Base-by-base conservation (phyloP, 1,140 invertebrate species). In the Pseudomyrmex gracilis region DNA sequence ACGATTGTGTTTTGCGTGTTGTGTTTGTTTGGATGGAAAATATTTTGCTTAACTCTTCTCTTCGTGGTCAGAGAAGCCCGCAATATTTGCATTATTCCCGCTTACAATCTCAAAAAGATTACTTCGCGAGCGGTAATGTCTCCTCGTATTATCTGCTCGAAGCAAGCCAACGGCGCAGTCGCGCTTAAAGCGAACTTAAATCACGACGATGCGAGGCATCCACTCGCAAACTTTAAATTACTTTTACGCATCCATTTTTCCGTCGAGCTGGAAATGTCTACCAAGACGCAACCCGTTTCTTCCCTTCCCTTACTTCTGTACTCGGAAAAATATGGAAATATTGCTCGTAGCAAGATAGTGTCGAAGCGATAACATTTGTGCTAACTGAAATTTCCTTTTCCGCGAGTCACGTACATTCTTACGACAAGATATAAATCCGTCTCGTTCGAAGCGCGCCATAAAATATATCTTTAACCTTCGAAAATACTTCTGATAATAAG, bases 331-430 rank as follows among this genome's bases (percentile, higher is more conserved):
- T 87, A 84, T 80, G 83, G 61, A 84, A 87, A 87, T 86, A 83
- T 83, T 84, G 68, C 73, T 84, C 63, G 43, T 47, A 66, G 83
- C 51, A 71, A 83, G 78, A 86, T 85, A 84, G 64, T 73, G 68
- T 49, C 61, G 82, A 82, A 70, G 24, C 80, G 80, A 87, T 83
- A 74, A 80, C 58, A 24, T 58, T 34, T 34, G 70, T 87, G 76
- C 60, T 76, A 85, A 87, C 83, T 85, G 83, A 88, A 89, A 88
- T 89, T 88, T 88, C 84, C 76, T 88, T 47, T 60, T 68, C 7
- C 10, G 20, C 47, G 24, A 60, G 3, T 17, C 17, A 34, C n/a
- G 20, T 64, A 45, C 10, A 17, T 10, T 55, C 10, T 57, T 49
- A 10, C 9, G 4, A 47, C 51, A 10, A 68, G 51, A 78, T 78